A percentile compares a stretch with the other conserved stretches of the same genome.
These are phyloP conservation scores for Drosophila persimilis DNA, from an alignment of 1,140 invertebrate species.

Conservation along the genomic window DNA sequence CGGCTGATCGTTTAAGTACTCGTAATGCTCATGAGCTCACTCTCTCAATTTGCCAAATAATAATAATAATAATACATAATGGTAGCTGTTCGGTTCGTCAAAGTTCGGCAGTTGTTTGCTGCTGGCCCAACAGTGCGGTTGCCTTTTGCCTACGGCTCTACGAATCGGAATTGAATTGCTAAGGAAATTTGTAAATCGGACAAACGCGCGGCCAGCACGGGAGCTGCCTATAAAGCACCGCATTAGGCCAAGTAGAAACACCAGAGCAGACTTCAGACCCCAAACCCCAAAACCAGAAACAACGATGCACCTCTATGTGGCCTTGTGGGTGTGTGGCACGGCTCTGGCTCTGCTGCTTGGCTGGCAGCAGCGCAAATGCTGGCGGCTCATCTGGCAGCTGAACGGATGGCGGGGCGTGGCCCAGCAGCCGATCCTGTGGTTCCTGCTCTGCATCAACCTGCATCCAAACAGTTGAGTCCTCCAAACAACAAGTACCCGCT, in stretches of 20 bases:
- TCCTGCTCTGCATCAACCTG: conserved; percentile 67
- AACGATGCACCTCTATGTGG: conserved; percentile 57
- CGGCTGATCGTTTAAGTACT: too few relatives aligned
- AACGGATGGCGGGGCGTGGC: conserved; percentile 75
- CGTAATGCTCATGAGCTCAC: too few relatives aligned
- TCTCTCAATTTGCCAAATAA: too few relatives aligned
- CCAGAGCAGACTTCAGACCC: neutral
- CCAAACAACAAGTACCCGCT: neutral
- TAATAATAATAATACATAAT: too few relatives aligned
- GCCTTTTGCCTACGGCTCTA: conserved; percentile 1
- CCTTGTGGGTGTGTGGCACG: conserved; percentile 63
- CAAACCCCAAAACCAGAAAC: neutral
- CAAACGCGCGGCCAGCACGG: neutral
- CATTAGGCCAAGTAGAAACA: conserved; percentile 43
- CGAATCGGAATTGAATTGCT: neutral
- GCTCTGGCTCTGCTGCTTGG: conserved; percentile 57
- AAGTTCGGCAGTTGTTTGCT: conserved; percentile 27
- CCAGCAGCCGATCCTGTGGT: conserved; percentile 74
- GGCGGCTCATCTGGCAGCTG: conserved; percentile 79
- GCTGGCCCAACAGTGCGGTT: conserved; percentile 30
- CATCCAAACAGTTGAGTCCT: conserved; percentile 75
- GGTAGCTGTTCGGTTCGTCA: too few relatives aligned
- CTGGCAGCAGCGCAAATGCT: conserved; percentile 74
- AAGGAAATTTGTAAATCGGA: neutral
- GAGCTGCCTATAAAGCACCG: conserved; percentile 62